Evolutionary conservation across 2,888 invertebrate species (phyloP).

Genomic region (Pseudoips prasinana): DNA sequence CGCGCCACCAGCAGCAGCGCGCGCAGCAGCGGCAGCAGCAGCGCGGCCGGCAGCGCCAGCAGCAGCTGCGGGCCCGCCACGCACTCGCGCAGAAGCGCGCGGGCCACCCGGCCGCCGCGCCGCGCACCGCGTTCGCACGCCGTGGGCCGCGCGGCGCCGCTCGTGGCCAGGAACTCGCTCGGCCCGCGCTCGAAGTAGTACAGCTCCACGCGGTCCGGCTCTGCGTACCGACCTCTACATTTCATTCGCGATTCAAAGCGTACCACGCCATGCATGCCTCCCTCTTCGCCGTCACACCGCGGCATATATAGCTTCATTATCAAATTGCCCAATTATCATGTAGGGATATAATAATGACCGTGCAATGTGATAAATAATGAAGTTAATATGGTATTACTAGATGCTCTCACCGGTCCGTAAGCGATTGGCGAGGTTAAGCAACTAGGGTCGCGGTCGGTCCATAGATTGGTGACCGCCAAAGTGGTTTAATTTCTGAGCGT

Average conservation of each 20-base stretch:
- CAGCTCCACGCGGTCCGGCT: slow-evolving; percentile 56
- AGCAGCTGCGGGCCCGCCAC: slow-evolving; percentile 79
- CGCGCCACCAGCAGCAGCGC: slow-evolving; percentile 35
- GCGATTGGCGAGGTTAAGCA: too few relatives aligned
- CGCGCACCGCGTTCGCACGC: slow-evolving; percentile 31
- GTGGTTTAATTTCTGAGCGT: too few relatives aligned
- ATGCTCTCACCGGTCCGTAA: too few relatives aligned
- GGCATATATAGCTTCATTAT: too few relatives aligned
- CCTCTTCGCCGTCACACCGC: neutral
- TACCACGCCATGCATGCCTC: too few relatives aligned
- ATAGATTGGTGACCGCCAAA: too few relatives aligned
- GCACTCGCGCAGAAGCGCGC: slow-evolving; percentile 81
- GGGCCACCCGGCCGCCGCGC: slow-evolving; percentile 75
- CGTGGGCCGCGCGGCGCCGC: slow-evolving; percentile 25
- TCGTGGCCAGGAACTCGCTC: slow-evolving; percentile 36
- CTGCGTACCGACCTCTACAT: slow-evolving; percentile 11
- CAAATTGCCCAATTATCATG: too few relatives aligned
- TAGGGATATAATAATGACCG: too few relatives aligned
- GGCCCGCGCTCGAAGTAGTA: slow-evolving; percentile 51
- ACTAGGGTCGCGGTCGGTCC: too few relatives aligned
- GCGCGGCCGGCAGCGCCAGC: slow-evolving; percentile 76
- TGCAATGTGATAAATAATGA: too few relatives aligned
- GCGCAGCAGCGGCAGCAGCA: slow-evolving; percentile 67
- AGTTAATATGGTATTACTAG: too few relatives aligned
- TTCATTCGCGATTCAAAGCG: too few relatives aligned